Evolutionary conservation across 1,140 invertebrate species (phyloP).

Genomic region (Macrosteles quadrilineatus): DNA sequence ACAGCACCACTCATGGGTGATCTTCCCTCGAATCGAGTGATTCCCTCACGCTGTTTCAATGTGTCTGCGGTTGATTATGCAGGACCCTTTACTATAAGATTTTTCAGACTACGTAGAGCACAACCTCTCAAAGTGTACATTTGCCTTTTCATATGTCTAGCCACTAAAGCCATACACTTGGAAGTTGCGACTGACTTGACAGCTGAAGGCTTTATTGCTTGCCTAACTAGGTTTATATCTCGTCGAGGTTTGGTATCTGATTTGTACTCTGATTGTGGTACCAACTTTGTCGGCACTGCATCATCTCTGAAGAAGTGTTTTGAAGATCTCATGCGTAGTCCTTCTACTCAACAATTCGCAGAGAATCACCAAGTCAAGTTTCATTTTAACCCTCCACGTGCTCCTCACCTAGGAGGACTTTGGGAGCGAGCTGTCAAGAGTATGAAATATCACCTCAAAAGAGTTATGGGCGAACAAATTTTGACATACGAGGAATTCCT

Average conservation of each 20-base stretch:
- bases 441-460: background rate
- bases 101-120: background rate
- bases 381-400: background rate
- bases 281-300: background rate
- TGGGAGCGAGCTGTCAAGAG: slow-evolving; percentile 14
- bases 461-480: background rate
- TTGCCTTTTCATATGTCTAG: slow-evolving; percentile 33
- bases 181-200: background rate
- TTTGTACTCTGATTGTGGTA: background rate
- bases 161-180: slow-evolving; percentile 26
- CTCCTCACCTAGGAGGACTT: slow-evolving; percentile 3
- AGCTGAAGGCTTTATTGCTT: background rate
- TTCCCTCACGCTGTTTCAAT: background rate
- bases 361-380: background rate
- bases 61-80: background rate
- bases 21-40: background rate
- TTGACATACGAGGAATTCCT: background rate
- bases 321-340: background rate
- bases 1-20: background rate
- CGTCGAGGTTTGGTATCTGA: background rate
- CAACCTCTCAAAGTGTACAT: slow-evolving; percentile 8
- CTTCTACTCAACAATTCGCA: background rate
- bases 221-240: background rate
- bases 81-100: background rate
- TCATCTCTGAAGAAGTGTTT: background rate